Evolutionary conservation across 1,140 invertebrate species (phyloP), one percentile per base, ranked within the genome.

Genomic region (Lordiphosa collinella): DNA sequence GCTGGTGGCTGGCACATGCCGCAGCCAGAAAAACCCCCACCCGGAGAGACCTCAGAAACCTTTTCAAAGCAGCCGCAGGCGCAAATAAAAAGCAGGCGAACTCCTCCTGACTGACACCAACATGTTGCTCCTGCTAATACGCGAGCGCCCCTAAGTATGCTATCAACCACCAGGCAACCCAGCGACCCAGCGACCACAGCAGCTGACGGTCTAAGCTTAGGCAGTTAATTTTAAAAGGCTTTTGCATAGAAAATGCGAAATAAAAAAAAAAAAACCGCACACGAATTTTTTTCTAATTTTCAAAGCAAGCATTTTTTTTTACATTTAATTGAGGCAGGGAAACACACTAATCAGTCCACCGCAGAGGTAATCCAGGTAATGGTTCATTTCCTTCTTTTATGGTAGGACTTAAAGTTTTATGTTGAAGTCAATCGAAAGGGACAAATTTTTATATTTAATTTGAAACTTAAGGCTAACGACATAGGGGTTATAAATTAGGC

Each of bases 91-190:
- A 11, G 40, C 51, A 37, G 22, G 5, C 34, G 31, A 55, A 13
- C 40, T 53, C 16, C n/a, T n/a, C n/a, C n/a, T n/a, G n/a, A n/a
- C 51, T 35, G 40, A 60, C 57, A 60, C 57, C 57, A 60, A 55
- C 51, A 44, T 60, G 57, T 60, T 60, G 57, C 41, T 44, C 11
- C 29, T 44, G 41, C 41, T 44, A 29, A 44, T 25, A 25, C 22
- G 6, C 22, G 29, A n/a, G n/a, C 56, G 56, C 50, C 40, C 40
- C 50, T 18, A 59, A 44, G 51, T 44, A 55, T 35, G 22, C 40
- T 22, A 35, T 54, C 10, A 53, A 48, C 46, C 12, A 31, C 13
- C 41, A 44, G 34, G 4, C 22, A 18, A 11, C 32, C 5, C 3
- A 4, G 37, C 7, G 13, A 7, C n/a, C 29, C 31, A 44, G 6